Percentiles rank a stretch among this genome's conserved stretches.
These are phyloP conservation scores for Lampropteryx suffumata DNA, from an alignment of 2,888 invertebrate species.

Conservation along the genomic window DNA sequence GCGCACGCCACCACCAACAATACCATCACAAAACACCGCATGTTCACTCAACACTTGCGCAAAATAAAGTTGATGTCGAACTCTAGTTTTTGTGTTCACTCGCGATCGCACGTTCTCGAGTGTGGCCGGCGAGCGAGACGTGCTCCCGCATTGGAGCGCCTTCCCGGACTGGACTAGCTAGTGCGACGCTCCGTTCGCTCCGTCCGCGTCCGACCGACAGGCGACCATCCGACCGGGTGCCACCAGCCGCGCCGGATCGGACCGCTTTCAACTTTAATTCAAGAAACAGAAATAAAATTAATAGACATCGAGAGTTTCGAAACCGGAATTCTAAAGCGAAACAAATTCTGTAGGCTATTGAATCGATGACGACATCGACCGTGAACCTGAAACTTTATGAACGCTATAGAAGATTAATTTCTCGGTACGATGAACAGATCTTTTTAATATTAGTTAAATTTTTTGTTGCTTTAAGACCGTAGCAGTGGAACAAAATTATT, in stretches of 20 bases:
- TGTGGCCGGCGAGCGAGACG: constrained; percentile 54
- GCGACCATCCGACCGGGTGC: too few species aligned
- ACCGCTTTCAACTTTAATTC: constrained; percentile 56
- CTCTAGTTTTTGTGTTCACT: constrained; percentile 56
- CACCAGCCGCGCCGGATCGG: constrained; percentile 27
- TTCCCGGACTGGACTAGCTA: constrained; percentile 70
- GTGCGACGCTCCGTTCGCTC: constrained; percentile 30
- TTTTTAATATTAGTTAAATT: constrained; percentile 37
- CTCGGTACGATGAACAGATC: constrained; percentile 37
- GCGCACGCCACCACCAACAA: constrained; percentile 58
- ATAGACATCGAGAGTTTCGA: constrained; percentile 52
- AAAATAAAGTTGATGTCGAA: constrained; percentile 50
- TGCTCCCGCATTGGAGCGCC: constrained; percentile 73
- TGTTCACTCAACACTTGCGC: constrained; percentile 62
- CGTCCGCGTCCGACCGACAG: too few species aligned
- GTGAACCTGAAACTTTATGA: constrained; percentile 34
- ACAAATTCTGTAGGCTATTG: constrained; percentile 45
- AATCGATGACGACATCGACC: constrained; percentile 46
- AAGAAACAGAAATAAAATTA: constrained; percentile 65
- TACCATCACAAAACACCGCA: constrained; percentile 72
- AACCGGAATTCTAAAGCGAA: constrained; percentile 54
- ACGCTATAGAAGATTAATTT: constrained; percentile 31
- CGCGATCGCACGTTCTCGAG: constrained; percentile 64
- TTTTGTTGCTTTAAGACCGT: constrained; percentile 34
- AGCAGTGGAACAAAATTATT: constrained; percentile 32